Base-by-base conservation (phyloP, 2,797 vertebrate species). In the Geotrypetes seraphini region DNA sequence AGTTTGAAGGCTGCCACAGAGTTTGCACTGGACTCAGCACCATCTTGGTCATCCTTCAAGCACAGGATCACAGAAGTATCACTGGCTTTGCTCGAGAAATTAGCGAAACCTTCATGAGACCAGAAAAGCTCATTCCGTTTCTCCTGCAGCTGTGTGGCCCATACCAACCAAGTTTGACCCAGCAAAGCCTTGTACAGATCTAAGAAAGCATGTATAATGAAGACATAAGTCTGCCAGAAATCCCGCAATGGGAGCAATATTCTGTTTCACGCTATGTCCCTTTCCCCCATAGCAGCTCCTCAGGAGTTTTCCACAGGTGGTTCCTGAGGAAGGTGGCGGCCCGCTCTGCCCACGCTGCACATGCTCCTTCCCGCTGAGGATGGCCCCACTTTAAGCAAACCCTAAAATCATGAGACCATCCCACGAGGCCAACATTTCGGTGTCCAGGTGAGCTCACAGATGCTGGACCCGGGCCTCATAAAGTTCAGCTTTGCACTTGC, bases 351-450 rank as follows among this genome's bases (percentile, higher is more conserved):
- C n/a, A n/a, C n/a, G n/a, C n/a, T n/a, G n/a, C n/a, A n/a, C n/a
- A n/a, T n/a, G n/a, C n/a, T n/a, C n/a, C n/a, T n/a, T n/a, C n/a
- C n/a, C n/a, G n/a, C n/a, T n/a, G n/a, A n/a, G n/a, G n/a, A n/a
- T n/a, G n/a, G n/a, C n/a, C n/a, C n/a, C n/a, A n/a, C n/a, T n/a
- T n/a, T n/a, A n/a, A n/a, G n/a, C n/a, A n/a, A n/a, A n/a, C n/a
- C n/a, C n/a, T n/a, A n/a, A n/a, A n/a, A n/a, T n/a, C n/a, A n/a
- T n/a, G n/a, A n/a, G n/a, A 96, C 92, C 92, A 0, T 94, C 96
- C 94, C 92, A 96, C 1, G 91, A 86, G 0, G 91, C 82, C 76
- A 96, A 38, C 86, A 96, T 95, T 77, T 97, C 97, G 63, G 69
- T 83, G 75, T 97, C 92, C 61, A 90, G 73, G 51, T 92, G 90